These are phyloP conservation scores for Lonchura striata DNA, from an alignment of 2,113 vertebrate species.

Conservation along the genomic window DNA sequence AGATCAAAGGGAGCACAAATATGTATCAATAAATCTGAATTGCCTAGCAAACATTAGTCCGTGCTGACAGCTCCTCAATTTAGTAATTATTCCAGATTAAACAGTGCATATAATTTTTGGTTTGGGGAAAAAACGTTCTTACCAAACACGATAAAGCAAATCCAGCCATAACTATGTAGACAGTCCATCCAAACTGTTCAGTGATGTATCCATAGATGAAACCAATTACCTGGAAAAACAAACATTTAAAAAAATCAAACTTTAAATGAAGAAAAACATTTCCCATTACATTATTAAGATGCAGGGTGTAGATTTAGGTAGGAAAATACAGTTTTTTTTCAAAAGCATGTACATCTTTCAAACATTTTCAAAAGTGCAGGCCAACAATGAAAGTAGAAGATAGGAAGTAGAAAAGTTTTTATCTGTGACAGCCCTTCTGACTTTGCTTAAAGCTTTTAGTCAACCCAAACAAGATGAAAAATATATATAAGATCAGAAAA, in stretches of 20 bases:
- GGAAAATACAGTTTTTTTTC: not conserved
- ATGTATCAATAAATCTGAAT: not conserved
- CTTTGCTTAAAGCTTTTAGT: not conserved
- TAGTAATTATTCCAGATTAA: not conserved
- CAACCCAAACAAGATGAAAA: not conserved
- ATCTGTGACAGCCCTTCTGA: not conserved
- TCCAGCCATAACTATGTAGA: constrained; percentile 92
- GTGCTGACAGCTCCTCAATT: not conserved
- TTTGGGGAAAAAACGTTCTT: constrained; percentile 46
- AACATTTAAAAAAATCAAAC: not conserved
- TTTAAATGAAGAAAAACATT: not conserved
- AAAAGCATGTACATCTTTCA: not conserved
- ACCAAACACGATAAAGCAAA: constrained; percentile 93
- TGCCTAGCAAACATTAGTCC: not conserved
- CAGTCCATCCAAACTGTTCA: constrained; percentile 96
- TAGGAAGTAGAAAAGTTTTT: not conserved
- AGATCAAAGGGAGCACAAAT: not conserved
- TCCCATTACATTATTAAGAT: not conserved
- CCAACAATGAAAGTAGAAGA: not conserved
- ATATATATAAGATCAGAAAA: not conserved
- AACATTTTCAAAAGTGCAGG: not conserved
- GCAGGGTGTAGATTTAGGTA: fast-evolving
- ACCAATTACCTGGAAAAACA: constrained; percentile 83
- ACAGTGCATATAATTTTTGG: not conserved
- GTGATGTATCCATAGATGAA: constrained; percentile 90